Evolutionary conservation across 2,888 invertebrate species (phyloP).

Genomic region (Tetrapedia diversipes): DNA sequence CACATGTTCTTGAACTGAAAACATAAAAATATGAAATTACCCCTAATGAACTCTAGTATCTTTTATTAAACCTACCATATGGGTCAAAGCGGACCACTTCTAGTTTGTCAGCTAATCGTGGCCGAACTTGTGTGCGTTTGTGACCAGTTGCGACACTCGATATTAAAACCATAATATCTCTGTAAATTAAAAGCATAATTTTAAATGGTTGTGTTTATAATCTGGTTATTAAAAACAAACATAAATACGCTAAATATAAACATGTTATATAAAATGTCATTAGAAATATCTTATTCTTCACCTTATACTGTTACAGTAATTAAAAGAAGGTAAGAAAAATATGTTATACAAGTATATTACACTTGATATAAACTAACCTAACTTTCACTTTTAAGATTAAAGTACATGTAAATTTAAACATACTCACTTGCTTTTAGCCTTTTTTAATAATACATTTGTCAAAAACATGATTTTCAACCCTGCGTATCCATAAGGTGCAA

Average conservation of each 20-base stretch:
- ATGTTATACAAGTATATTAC: too few relatives aligned
- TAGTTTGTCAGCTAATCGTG: slow-evolving; percentile 90
- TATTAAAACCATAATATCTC: slow-evolving; percentile 90
- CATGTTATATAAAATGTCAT: too few relatives aligned
- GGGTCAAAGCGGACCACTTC: slow-evolving; percentile 91
- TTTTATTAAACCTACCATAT: slow-evolving; percentile 86
- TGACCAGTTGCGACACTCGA: slow-evolving; percentile 92
- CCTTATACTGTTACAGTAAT: too few relatives aligned
- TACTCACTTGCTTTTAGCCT: slow-evolving; percentile 91
- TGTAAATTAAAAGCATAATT: slow-evolving; percentile 81
- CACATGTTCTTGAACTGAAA: slow-evolving; percentile 88
- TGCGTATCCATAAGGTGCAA: too few relatives aligned
- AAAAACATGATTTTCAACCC: slow-evolving; percentile 85
- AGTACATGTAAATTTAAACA: neutral
- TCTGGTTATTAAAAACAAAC: neutral
- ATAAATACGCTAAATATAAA: neutral
- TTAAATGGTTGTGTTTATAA: neutral
- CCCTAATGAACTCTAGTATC: too few relatives aligned
- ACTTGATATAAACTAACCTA: slow-evolving; percentile 23
- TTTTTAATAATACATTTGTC: slow-evolving; percentile 88
- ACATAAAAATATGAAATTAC: too few relatives aligned
- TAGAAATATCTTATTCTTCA: too few relatives aligned
- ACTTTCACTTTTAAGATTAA: neutral
- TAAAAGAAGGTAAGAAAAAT: too few relatives aligned
- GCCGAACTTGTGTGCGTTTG: slow-evolving; percentile 86